Base-by-base conservation (phyloP, 1,140 invertebrate genomes). In the Venustaconcha ellipsiformis region DNA sequence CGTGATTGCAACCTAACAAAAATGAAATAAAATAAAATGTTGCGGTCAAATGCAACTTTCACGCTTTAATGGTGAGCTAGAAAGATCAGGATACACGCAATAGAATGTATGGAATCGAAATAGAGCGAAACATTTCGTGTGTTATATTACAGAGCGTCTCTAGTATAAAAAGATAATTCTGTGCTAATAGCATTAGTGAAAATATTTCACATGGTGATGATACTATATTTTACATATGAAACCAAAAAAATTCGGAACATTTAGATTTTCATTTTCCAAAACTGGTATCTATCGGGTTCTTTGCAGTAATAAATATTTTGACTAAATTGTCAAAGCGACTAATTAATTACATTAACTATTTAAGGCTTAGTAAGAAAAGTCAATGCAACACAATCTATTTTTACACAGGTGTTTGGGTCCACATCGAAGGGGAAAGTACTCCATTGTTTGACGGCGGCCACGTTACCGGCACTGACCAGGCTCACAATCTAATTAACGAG, bases 401-500 rank as follows among this genome's bases (percentile, higher is more conserved):
- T 8, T 74, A 6, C 14, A n/a, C 26, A 91, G 90, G 90, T 30
- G 83, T 89, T 3, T 91, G 90, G 90, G 58, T 91, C 13, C 90
- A 91, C 78, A 86, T 90, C 14, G 89, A 90, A 66, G 90, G 89
- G 6, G 80, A 87, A 48, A 86, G 83, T 48, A 88, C 89, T 2
- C 90, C 82, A 15, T 20, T 79, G 1, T 87, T 87, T 73, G 78
- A 79, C 59, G 74, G 72, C 23, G 83, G 83, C 26, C 69, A 76
- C 55, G 83, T 85, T 14, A 80, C 78, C 23, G 80, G 71, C 18
- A 73, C 76, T 12, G 86, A 85, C 58, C 59, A 70, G 18, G 73
- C 73, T 18, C 79, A 80, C 14, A 81, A 79, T 15, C 76, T 85
- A 63, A 79, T 85, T 20, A 80, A 73, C 20, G 85, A 87, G 62